Conservation (phyloP, 2,797 vertebrate genomes). For the Artibeus lituratus region DNA sequence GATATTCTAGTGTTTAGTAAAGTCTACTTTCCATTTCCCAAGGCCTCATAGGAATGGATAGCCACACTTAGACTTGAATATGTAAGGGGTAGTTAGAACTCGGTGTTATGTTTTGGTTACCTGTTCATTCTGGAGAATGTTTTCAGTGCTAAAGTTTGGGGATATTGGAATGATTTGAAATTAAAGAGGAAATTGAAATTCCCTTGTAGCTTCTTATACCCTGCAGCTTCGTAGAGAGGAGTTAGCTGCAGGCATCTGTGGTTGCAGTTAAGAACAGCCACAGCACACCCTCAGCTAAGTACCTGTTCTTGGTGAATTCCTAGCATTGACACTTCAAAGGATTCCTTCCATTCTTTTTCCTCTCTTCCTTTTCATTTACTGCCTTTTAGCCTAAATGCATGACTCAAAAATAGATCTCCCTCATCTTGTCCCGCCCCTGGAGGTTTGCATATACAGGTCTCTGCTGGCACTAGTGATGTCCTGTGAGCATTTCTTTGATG, state of each 20-base stretch:
- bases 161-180: constrained; percentile 5
- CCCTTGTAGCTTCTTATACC: not conserved
- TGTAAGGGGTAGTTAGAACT: not conserved
- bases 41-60: not conserved
- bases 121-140: not conserved
- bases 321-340: not conserved
- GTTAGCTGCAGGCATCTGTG: not conserved
- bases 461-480: not conserved
- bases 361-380: not conserved
- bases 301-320: not conserved
- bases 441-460: not conserved
- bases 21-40: not conserved
- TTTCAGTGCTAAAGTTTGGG: not conserved
- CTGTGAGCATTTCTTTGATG: not conserved
- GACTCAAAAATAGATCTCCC: not conserved
- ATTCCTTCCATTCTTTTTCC: not conserved
- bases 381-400: not conserved
- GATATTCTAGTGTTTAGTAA: not conserved
- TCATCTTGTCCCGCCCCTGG: not conserved
- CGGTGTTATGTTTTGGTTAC: not conserved
- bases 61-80: not conserved
- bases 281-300: not conserved
- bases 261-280: not conserved
- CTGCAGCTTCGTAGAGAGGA: not conserved
- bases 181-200: not conserved